Evolutionary conservation across 2,113 vertebrate species (phyloP), one percentile per base, ranked within the genome.

Genomic region (Asarcornis scutulata): DNA sequence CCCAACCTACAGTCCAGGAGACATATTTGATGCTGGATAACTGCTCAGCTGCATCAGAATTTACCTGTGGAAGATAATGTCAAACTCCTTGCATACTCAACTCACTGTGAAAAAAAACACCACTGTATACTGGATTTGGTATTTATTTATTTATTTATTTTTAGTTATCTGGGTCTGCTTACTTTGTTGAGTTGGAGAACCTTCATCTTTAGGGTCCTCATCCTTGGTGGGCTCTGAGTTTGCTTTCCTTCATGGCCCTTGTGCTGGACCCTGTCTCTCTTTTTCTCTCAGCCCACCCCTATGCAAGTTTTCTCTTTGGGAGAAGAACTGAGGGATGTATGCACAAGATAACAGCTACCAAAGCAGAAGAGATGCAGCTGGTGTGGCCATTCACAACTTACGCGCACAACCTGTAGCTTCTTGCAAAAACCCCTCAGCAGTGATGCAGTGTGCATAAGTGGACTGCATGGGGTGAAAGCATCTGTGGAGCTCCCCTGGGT

Each of bases 351-450:
- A 16, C 4, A 6, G n/a, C 25, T 40, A 48, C 62, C 44, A 18
- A 63, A 38, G 23, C 4, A 4, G 7, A 21, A 68, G 25, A 62
- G 60, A 36, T 53, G 38, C n/a, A 68, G 29, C 9, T 16, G 38
- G 46, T 48, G 36, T 22, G 53, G 20, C 53, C 75, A 17, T 46
- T 86, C 44, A n/a, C 0, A 4, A 20, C 34, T 62, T 25, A 48
- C 0, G 2, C 1, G 0, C 32, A 31, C 0, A 2, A 80, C 36
- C 44, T 31, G n/a, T 13, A 80, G 53, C 53, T 13, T 72, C 81
- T 64, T 34, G 13, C 1, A 4, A 78, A 85, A 46, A 48, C 17
- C 40, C 63, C 55, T 82, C 56, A n/a, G 56, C 42, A 52, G 63
- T 12, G 42, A 87, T 7, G 22, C 56, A 50, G 17, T 50, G 9